Percentiles rank a stretch among this genome's conserved stretches.
Conservation (phyloP, 2,113 vertebrate genomes). For the Hippocampus barbouri region DNA sequence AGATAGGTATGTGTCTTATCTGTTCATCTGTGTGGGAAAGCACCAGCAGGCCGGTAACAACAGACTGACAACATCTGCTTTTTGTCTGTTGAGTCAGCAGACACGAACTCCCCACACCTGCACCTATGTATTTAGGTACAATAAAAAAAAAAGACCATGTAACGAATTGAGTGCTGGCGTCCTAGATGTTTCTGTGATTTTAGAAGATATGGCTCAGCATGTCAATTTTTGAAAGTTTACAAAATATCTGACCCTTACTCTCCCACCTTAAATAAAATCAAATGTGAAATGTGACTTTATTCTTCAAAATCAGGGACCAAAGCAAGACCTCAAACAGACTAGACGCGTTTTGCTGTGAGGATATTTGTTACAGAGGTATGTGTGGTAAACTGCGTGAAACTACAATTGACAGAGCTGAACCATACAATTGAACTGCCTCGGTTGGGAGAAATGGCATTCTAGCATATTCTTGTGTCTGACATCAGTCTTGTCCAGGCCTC, state of each 20-base stretch:
- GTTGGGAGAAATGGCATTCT: no score
- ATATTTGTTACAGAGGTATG: no score
- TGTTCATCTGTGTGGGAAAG: conserved; percentile 25
- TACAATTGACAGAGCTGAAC: no score
- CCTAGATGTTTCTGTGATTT: no score
- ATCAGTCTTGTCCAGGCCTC: no score
- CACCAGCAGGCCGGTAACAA: conserved; percentile 30
- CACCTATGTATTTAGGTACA: conserved; percentile 1
- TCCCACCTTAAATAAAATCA: neutral
- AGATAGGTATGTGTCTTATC: conserved; percentile 14
- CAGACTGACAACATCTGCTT: conserved; percentile 40
- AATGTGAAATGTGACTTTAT: no score
- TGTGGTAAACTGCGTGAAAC: no score
- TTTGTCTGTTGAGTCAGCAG: conserved; percentile 38
- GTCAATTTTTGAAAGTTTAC: neutral
- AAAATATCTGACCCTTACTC: neutral
- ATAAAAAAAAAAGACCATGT: conserved; percentile 1
- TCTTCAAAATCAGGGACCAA: no score
- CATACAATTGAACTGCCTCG: no score
- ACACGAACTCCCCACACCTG: conserved; percentile 19
- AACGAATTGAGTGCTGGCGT: neutral
- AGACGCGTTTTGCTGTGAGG: no score
- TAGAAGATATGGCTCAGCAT: neutral
- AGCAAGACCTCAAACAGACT: no score
- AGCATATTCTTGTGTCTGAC: no score